Evolutionary conservation across 2,113 vertebrate genomes (phyloP).

Genomic region (Typhlomys cinereus): DNA sequence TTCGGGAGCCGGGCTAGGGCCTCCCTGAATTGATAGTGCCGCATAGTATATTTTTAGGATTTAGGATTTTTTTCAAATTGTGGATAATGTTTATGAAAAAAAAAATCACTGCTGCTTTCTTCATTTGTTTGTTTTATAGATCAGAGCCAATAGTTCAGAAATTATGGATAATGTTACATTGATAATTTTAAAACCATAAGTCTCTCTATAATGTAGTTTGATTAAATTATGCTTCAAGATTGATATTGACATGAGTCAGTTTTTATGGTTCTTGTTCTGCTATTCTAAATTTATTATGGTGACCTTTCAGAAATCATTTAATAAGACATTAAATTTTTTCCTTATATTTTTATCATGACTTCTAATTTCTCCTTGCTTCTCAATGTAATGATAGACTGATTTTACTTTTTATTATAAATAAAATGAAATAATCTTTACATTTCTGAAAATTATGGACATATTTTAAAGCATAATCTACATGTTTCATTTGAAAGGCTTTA

Average conservation of each 20-base stretch:
- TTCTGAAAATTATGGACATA: neutral
- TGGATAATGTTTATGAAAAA: constrained; percentile 8
- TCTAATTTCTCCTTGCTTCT: neutral
- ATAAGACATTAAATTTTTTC: neutral
- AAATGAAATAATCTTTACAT: neutral
- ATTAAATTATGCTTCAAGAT: neutral
- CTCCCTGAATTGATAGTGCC: neutral
- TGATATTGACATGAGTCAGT: neutral
- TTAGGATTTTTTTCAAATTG: neutral
- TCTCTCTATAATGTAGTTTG: neutral
- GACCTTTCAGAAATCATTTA: neutral
- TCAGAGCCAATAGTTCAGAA: neutral
- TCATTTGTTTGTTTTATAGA: neutral
- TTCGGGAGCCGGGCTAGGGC: no score
- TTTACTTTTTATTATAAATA: neutral
- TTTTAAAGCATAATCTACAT: neutral
- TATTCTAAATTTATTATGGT: constrained; percentile 6
- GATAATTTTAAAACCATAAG: neutral
- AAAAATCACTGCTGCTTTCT: neutral
- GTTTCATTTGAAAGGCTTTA: neutral
- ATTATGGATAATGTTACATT: neutral
- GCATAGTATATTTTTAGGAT: constrained; percentile 9
- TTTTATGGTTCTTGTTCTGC: constrained; percentile 7
- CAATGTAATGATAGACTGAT: neutral
- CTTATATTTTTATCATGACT: constrained; percentile 7